A percentile compares a stretch with the other conserved stretches of the same genome.
Evolutionary conservation across 2,113 vertebrate species (phyloP).

Genomic region (Fukomys damarensis): DNA sequence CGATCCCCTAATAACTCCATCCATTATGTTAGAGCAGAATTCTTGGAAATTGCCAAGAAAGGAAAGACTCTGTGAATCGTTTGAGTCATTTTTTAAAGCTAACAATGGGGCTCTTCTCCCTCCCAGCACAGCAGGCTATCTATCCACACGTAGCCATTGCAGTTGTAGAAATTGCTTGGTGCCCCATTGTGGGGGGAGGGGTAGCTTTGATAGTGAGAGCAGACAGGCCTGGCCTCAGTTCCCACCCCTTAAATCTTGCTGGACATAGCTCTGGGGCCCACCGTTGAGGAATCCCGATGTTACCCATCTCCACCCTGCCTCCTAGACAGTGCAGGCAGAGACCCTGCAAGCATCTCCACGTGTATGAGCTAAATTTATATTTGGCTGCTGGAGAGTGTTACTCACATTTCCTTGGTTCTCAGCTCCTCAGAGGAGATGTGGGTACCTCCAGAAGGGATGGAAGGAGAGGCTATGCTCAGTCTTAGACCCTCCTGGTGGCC

Average conservation of each 20-base stretch:
- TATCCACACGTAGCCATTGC: not conserved
- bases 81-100: not conserved
- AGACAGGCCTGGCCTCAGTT: not conserved
- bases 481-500: not conserved
- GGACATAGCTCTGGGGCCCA: not conserved
- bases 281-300: not conserved
- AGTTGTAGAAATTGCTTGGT: not conserved
- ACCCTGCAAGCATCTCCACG: not conserved
- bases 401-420: not conserved
- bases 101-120: not conserved
- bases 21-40: constrained; percentile 55
- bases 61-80: not conserved
- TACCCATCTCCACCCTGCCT: no score
- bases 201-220: not conserved
- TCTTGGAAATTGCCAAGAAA: constrained; percentile 69
- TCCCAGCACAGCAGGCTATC: accelerated
- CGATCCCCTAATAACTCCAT: constrained; percentile 59
- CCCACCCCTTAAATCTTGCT: not conserved
- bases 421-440: not conserved
- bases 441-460: no score
- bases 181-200: not conserved
- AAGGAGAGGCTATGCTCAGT: not conserved
- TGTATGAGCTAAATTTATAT: not conserved
- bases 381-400: not conserved
- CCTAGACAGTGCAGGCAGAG: not conserved